Percentiles rank a stretch among this genome's conserved stretches.
Conservation (phyloP, 2,888 invertebrate genomes). For the Amphipyra tragopoginis region DNA sequence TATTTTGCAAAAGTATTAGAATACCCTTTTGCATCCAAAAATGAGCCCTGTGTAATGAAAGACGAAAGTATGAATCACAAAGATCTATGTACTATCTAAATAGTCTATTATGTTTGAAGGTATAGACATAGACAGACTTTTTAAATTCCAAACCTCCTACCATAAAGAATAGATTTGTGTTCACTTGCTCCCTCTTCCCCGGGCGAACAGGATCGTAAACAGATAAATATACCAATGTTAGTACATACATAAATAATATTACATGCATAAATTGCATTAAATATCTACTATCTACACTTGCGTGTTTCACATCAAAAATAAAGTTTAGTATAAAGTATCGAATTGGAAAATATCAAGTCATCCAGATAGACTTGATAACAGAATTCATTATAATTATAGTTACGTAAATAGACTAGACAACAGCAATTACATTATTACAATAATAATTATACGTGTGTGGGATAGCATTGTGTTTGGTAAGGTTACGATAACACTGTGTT, state of each 20-base stretch:
- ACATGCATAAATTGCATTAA: slow-evolving; percentile 47
- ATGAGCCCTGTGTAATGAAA: slow-evolving; percentile 55
- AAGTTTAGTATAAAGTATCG: slow-evolving; percentile 2
- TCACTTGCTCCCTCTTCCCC: slow-evolving; percentile 87
- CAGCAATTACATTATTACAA: slow-evolving; percentile 29
- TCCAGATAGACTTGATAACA: slow-evolving; percentile 29
- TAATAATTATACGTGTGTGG: slow-evolving; percentile 23
- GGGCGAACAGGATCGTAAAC: slow-evolving; percentile 83
- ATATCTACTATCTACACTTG: slow-evolving; percentile 28
- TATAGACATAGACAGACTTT: slow-evolving; percentile 65
- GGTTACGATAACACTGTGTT: slow-evolving; percentile 15
- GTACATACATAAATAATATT: slow-evolving; percentile 63
- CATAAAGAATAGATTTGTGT: slow-evolving; percentile 84
- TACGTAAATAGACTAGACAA: slow-evolving; percentile 18
- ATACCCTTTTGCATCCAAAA: slow-evolving; percentile 14
- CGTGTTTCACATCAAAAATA: slow-evolving; percentile 12
- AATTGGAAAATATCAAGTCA: slow-evolving; percentile 13
- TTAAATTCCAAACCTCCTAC: slow-evolving; percentile 85
- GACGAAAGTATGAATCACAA: slow-evolving; percentile 56
- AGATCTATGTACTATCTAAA: slow-evolving; percentile 61
- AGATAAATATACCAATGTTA: slow-evolving; percentile 85
- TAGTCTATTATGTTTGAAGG: slow-evolving; percentile 63
- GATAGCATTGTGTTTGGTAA: slow-evolving; percentile 26
- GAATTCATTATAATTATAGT: slow-evolving; percentile 7
- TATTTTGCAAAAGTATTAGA: too few relatives aligned